phyloP scores from a whole-genome alignment of 2,113 vertebrate species.

The Forbesichthys agassizii region DNA sequence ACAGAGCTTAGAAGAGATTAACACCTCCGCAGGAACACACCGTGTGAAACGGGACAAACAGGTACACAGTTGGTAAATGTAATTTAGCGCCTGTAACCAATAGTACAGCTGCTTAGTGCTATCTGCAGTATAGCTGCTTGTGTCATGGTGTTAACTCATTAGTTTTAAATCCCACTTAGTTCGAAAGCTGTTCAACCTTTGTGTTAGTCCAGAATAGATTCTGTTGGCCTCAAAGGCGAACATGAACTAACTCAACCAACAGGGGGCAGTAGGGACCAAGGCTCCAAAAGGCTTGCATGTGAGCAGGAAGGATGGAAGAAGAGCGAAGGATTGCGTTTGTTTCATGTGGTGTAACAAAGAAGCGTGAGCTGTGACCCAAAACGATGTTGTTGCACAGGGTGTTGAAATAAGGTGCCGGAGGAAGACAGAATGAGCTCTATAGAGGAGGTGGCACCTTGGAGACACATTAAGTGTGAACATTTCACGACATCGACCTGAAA shows the following conservation, averaged over 20 bases:
- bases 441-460: not conserved
- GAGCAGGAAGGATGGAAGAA: not conserved
- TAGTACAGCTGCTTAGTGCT: slow-evolving; percentile 33
- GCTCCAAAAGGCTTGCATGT: not conserved
- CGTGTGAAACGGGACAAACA: not conserved
- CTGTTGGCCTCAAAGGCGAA: not conserved
- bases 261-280: slow-evolving; percentile 58
- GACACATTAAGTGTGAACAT: too few relatives aligned
- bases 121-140: slow-evolving; percentile 22
- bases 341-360: not conserved
- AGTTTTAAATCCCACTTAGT: not conserved
- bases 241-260: slow-evolving; percentile 17
- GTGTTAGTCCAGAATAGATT: not conserved
- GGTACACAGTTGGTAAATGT: not conserved
- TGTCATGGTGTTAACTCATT: not conserved
- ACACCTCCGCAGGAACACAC: not conserved
- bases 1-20: too few relatives aligned
- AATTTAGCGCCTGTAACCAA: not conserved
- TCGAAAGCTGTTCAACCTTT: not conserved
- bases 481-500: too few relatives aligned
- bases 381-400: not conserved
- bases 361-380: not conserved
- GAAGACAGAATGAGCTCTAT: not conserved
- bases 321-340: not conserved
- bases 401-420: not conserved